These are phyloP conservation scores for Calycopis cecrops DNA, from an alignment of 1,140 invertebrate genomes.

Conservation along the genomic window DNA sequence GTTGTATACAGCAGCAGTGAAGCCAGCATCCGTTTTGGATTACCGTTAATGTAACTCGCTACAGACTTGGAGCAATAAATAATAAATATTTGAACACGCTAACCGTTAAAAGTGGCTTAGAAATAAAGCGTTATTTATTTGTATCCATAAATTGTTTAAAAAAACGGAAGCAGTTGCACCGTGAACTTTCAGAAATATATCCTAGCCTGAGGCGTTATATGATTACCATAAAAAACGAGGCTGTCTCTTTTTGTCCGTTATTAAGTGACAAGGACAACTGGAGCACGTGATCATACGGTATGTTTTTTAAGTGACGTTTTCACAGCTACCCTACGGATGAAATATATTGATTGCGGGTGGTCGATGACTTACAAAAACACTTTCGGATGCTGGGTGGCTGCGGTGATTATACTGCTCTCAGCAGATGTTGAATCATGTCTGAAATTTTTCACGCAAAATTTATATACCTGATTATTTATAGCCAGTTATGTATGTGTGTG, in stretches of 20 bases:
- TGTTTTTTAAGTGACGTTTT: slow-evolving; percentile 61
- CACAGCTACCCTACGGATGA: slow-evolving; percentile 57
- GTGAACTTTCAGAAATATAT: slow-evolving; percentile 45
- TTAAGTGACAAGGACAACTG: slow-evolving; percentile 34
- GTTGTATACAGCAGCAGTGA: too few relatives aligned
- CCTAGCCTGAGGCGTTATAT: slow-evolving; percentile 40
- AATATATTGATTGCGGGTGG: slow-evolving; percentile 69
- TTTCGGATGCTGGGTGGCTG: slow-evolving; percentile 40
- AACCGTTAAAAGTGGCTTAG: slow-evolving; percentile 1
- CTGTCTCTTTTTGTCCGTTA: slow-evolving; percentile 32
- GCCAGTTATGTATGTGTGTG: neutral
- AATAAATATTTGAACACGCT: slow-evolving; percentile 1
- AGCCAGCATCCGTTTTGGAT: too few relatives aligned
- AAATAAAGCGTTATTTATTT: slow-evolving; percentile 12
- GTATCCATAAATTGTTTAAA: slow-evolving; percentile 19
- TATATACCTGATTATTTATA: too few relatives aligned
- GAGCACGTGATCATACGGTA: slow-evolving; percentile 42
- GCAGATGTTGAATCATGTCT: slow-evolving; percentile 39
- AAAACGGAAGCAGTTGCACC: slow-evolving; percentile 57
- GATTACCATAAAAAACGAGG: slow-evolving; percentile 32
- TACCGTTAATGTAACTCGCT: slow-evolving; percentile 12
- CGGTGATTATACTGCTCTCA: slow-evolving; percentile 34
- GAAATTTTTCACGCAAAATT: too few relatives aligned
- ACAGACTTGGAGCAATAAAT: neutral
- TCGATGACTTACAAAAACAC: slow-evolving; percentile 53